Conservation (phyloP, 1,140 invertebrate species). For the Lepidotrigona ventralis region DNA sequence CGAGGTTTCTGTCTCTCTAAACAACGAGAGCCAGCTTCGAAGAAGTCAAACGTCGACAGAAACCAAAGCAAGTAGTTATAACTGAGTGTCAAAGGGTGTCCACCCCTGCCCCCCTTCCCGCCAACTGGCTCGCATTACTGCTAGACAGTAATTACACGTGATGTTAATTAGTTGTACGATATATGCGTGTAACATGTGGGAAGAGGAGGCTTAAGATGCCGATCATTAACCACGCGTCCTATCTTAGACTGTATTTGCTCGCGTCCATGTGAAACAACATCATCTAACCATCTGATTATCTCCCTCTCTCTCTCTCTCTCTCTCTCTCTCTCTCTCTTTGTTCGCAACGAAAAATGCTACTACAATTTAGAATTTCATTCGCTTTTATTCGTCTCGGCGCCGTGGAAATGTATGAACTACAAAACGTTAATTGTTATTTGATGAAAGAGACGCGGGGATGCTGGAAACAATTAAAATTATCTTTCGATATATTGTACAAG, state of each 20-base stretch:
- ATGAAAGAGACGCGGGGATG: not conserved
- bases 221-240: slow-evolving; percentile 50
- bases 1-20: not conserved
- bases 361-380: not conserved
- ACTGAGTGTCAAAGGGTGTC: slow-evolving; percentile 26
- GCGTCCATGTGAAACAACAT: slow-evolving; percentile 13
- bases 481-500: too few relatives aligned
- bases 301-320: not conserved
- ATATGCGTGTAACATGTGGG: slow-evolving; percentile 56
- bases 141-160: slow-evolving; percentile 67
- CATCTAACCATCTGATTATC: not conserved
- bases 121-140: slow-evolving; percentile 53
- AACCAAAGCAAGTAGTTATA: slow-evolving; percentile 9
- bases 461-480: not conserved
- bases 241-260: slow-evolving; percentile 6
- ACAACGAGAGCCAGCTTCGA: not conserved
- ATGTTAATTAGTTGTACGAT: slow-evolving; percentile 71
- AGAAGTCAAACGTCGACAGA: slow-evolving; percentile 26
- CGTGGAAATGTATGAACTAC: not conserved
- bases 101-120: not conserved
- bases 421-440: not conserved
- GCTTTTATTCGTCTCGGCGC: too few relatives aligned
- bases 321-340: not conserved
- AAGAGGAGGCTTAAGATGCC: slow-evolving; percentile 13
- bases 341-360: not conserved